Percentiles rank a stretch among this genome's conserved stretches.
Conservation (phyloP, 2,113 vertebrate species). For the Saccopteryx leptura region DNA sequence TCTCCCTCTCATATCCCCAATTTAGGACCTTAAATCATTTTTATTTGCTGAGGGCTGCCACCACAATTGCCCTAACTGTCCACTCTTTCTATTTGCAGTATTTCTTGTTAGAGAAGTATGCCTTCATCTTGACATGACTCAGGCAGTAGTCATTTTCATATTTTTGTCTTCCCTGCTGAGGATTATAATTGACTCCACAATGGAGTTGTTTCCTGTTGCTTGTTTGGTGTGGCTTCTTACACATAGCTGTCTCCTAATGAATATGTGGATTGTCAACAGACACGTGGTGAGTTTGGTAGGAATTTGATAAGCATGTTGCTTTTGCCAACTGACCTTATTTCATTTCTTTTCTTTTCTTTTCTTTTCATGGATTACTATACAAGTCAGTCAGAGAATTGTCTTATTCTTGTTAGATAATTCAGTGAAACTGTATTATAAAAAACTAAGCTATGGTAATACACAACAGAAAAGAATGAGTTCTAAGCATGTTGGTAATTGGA, state of each 20-base stretch:
- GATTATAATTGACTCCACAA: not conserved
- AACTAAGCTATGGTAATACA: not conserved
- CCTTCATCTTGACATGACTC: not conserved
- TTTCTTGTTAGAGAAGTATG: slow-evolving; percentile 29
- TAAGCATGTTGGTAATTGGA: not conserved
- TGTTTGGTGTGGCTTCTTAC: not conserved
- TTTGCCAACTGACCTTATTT: not conserved
- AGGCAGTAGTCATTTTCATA: not conserved
- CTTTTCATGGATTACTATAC: not conserved
- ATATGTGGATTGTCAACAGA: not conserved
- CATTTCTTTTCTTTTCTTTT: not conserved
- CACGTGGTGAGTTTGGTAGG: not conserved
- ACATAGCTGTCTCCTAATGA: not conserved
- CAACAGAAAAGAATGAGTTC: not conserved
- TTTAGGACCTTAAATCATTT: not conserved
- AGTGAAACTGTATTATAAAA: not conserved
- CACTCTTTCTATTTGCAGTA: not conserved
- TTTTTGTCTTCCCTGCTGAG: not conserved
- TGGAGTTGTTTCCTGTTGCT: not conserved
- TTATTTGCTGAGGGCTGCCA: not conserved
- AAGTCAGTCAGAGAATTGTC: not conserved
- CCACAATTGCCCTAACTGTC: not conserved
- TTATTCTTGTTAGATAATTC: slow-evolving; percentile 10
- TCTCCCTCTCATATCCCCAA: not conserved
- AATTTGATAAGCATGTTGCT: slow-evolving; percentile 13